Conservation (phyloP, 2,113 vertebrate species). For the Oncorhynchus gorbuscha region DNA sequence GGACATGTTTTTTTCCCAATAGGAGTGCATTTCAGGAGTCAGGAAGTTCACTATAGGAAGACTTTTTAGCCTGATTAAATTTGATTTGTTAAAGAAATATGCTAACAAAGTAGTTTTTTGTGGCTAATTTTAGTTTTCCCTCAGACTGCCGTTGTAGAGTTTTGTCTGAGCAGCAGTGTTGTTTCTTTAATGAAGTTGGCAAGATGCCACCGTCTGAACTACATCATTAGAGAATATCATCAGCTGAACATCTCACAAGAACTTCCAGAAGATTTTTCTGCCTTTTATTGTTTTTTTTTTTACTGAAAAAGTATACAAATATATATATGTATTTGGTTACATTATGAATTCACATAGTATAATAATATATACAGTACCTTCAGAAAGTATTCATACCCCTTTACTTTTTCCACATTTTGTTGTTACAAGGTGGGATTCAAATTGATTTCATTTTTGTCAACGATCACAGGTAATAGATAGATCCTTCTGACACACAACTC, state of each 20-base stretch:
- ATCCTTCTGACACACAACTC: constrained; percentile 9
- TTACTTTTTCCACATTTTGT: too few relatives aligned
- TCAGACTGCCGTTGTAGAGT: neutral
- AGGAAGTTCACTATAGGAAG: constrained; percentile 6
- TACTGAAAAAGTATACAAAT: constrained; percentile 22
- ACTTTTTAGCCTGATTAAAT: constrained; percentile 21
- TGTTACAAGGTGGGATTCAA: too few relatives aligned
- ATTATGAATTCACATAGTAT: too few relatives aligned
- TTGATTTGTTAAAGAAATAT: neutral
- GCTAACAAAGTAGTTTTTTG: neutral
- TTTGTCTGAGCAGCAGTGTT: constrained; percentile 7
- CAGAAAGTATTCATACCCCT: too few relatives aligned
- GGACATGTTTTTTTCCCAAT: neutral
- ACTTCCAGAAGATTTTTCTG: neutral
- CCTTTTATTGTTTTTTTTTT: constrained; percentile 14
- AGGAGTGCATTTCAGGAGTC: neutral
- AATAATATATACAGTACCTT: too few relatives aligned
- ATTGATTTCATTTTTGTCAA: too few relatives aligned
- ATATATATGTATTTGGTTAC: too few relatives aligned
- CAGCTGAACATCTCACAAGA: neutral
- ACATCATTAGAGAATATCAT: constrained; percentile 36
- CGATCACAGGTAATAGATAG: neutral
- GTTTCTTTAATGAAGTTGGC: constrained; percentile 38
- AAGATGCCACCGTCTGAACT: constrained; percentile 22
- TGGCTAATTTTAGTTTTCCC: neutral